These are phyloP conservation scores for Cheilosia vulpina DNA, from an alignment of 2,888 invertebrate genomes.

Conservation along the genomic window DNA sequence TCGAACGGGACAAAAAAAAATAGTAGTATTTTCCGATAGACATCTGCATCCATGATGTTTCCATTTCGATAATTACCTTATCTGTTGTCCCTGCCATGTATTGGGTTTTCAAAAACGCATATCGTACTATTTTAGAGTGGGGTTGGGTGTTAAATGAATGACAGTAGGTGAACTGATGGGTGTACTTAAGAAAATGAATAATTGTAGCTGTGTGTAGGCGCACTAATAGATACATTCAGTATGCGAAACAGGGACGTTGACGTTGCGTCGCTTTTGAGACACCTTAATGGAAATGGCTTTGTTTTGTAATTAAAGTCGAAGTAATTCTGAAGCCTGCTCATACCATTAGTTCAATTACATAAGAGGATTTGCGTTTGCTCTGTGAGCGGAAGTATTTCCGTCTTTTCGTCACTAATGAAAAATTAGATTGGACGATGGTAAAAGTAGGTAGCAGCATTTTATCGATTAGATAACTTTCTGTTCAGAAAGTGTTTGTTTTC, in stretches of 20 bases:
- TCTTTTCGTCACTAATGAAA: too few relatives aligned
- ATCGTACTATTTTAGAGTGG: background rate
- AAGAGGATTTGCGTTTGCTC: too few relatives aligned
- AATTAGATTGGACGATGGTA: too few relatives aligned
- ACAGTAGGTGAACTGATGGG: background rate
- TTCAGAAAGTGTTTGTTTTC: too few relatives aligned
- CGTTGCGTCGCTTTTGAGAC: constrained; percentile 17
- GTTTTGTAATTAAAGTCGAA: background rate
- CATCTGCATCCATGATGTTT: constrained; percentile 64
- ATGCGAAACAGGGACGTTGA: background rate
- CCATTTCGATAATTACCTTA: constrained; percentile 64
- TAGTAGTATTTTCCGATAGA: constrained; percentile 22
- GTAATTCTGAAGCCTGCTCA: too few relatives aligned
- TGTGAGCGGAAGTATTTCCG: too few relatives aligned
- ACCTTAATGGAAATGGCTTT: constrained; percentile 18
- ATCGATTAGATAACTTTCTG: too few relatives aligned
- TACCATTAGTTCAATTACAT: too few relatives aligned
- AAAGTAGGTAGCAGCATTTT: too few relatives aligned
- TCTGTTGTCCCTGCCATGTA: constrained; percentile 42
- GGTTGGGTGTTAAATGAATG: background rate
- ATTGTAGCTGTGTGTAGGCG: background rate
- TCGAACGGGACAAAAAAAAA: background rate
- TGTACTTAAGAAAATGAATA: constrained; percentile 7
- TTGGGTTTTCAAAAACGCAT: constrained; percentile 18
- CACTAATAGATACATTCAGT: background rate